These are phyloP conservation scores for Doryteuthis pealeii DNA, from an alignment of 1,140 invertebrate species.

Conservation along the genomic window DNA sequence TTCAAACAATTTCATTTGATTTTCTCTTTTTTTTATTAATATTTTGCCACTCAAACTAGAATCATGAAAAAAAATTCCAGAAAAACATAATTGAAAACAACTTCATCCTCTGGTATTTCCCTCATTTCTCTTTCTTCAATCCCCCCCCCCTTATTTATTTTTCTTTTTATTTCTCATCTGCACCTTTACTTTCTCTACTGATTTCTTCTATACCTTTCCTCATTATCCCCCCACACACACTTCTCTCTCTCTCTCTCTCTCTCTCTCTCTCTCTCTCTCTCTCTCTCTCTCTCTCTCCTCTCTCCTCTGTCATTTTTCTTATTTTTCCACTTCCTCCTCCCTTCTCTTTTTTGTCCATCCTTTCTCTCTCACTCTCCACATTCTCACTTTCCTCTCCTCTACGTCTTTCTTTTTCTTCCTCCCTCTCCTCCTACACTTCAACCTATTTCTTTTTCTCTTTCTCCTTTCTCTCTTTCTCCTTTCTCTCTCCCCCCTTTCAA, in stretches of 20 bases:
- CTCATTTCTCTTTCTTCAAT: not conserved
- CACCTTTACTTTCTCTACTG: not conserved
- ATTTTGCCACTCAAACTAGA: no score
- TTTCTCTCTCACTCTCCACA: constrained; percentile 7
- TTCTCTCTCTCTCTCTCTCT: no score
- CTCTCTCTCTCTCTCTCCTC: constrained; percentile 12
- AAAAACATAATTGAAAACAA: no score
- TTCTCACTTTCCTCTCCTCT: not conserved
- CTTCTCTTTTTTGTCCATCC: not conserved
- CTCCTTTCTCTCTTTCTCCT: no score
- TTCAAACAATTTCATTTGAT: no score
- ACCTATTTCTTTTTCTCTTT: no score
- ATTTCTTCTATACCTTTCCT: constrained; percentile 4
- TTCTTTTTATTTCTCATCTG: not conserved
- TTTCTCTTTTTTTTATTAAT: no score
- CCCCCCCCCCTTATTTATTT: not conserved
- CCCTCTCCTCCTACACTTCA: no score
- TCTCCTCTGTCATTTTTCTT: constrained; percentile 1
- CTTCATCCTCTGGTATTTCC: no score
- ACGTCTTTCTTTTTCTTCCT: not conserved
- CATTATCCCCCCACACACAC: no score
- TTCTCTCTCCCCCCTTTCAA: constrained; percentile 5
- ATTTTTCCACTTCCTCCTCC: constrained; percentile 1
- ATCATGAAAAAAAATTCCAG: no score
- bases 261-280: constrained; percentile 10